Base-by-base conservation (phyloP, 2,797 vertebrate genomes). In the Phyllotis vaccarum region DNA sequence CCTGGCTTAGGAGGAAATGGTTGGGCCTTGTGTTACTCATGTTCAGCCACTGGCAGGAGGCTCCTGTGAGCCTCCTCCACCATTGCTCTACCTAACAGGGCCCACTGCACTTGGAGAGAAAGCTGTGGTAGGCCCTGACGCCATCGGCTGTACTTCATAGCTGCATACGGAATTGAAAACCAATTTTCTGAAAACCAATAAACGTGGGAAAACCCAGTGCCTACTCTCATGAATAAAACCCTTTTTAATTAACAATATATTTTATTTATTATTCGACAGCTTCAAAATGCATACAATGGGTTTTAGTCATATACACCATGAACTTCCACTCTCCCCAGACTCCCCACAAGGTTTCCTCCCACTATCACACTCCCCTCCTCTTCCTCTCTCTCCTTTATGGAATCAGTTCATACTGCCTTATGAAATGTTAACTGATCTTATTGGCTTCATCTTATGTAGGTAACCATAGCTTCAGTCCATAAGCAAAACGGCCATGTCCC, bases 1-100 rank as follows among this genome's bases (percentile, higher is more conserved):
- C 46, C 40, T 6, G 0, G 0, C 0, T 7, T 76, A 17, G 46
- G 6, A 72, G 17, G 64, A 49, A 58, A 76, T 6, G 12, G 62
- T 29, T 0, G 31, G 60, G 13, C 29, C 27, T 54, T 9, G 0
- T 19, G 1, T 27, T 6, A 14, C 13, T 64, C 43, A 64, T 82
- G 27, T 66, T 90, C 49, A 79, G 46, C 49, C 22, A 19, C 43
- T 89, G 93, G 24, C 27, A 68, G 49, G 70, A 83, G 13, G 24
- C 66, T 94, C 56, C 52, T 76, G 11, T 9, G 10, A 82, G 31
- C 37, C 22, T 90, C 21, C 37, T 68, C 37, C 46, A n/a, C 34
- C 75, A 27, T n/a, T 31, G n/a, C 27, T 54, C 70, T 7, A 10
- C 60, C 70, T 92, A 70, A 83, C 27, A 0, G 11, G 9, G 37